Percentiles rank a stretch among this genome's conserved stretches.
These are phyloP conservation scores for Heterotilapia buettikoferi DNA, from an alignment of 2,113 vertebrate species.

Conservation along the genomic window DNA sequence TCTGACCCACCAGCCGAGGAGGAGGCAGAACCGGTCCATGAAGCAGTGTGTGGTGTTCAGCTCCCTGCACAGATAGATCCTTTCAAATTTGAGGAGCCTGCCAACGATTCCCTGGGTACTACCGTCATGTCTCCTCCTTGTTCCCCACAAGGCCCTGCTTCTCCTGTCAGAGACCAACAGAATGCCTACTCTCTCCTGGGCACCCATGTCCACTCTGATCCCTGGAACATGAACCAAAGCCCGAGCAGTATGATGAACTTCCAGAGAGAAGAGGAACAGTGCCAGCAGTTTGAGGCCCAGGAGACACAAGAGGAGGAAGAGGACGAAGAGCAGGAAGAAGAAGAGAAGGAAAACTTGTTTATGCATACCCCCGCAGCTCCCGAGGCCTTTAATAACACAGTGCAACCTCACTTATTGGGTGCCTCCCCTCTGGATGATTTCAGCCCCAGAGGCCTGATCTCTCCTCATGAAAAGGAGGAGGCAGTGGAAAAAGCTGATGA, in stretches of 20 bases:
- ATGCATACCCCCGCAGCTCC: constrained; percentile 9
- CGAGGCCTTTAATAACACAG: constrained; percentile 2
- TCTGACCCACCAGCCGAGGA: not conserved
- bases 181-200: constrained; percentile 28
- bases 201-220: constrained; percentile 24
- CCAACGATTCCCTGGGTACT: constrained; percentile 49
- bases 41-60: not conserved
- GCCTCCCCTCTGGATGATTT: constrained; percentile 24
- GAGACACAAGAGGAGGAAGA: not conserved
- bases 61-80: constrained; percentile 35
- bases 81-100: constrained; percentile 31
- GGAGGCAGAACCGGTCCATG: not conserved
- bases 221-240: constrained; percentile 34
- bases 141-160: constrained; percentile 52
- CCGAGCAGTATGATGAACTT: constrained; percentile 2
- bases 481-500: constrained; percentile 76
- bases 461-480: constrained; percentile 61
- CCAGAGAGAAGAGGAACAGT: constrained; percentile 9
- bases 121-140: constrained; percentile 72
- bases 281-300: not conserved
- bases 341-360: constrained; percentile 41
- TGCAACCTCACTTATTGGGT: constrained; percentile 20
- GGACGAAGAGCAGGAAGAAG: not conserved
- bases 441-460: constrained; percentile 10
- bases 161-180: constrained; percentile 38